phyloP scores from a whole-genome alignment of 2,888 invertebrate species.

The Pollenia labialis region DNA sequence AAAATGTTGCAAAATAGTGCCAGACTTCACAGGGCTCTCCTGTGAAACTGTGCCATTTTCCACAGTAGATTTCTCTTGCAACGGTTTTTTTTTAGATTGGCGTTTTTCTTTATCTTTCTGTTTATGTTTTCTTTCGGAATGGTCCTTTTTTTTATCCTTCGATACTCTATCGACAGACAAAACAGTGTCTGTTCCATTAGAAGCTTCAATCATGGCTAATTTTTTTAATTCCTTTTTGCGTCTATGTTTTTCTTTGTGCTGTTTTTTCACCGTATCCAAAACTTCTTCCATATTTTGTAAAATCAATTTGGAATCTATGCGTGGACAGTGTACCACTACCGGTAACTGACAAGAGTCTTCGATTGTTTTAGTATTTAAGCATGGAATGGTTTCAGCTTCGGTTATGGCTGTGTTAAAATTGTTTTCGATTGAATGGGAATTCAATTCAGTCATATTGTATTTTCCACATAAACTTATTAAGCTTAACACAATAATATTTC shows the following conservation, averaged over 20 bases:
- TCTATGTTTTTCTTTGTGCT: slow-evolving; percentile 82
- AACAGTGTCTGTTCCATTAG: slow-evolving; percentile 56
- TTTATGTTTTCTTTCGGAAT: slow-evolving; percentile 58
- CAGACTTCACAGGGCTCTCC: slow-evolving; percentile 57
- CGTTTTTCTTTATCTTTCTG: slow-evolving; percentile 64
- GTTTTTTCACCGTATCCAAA: slow-evolving; percentile 82
- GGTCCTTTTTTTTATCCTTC: slow-evolving; percentile 64
- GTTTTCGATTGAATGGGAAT: slow-evolving; percentile 65
- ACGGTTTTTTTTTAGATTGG: slow-evolving; percentile 73
- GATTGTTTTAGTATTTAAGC: background rate
- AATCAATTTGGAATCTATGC: slow-evolving; percentile 81
- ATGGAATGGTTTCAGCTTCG: slow-evolving; percentile 11
- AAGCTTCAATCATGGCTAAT: slow-evolving; percentile 77
- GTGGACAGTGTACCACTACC: slow-evolving; percentile 78
- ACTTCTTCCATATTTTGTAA: slow-evolving; percentile 84
- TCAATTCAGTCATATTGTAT: slow-evolving; percentile 70
- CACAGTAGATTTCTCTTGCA: slow-evolving; percentile 77
- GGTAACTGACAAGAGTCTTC: slow-evolving; percentile 54
- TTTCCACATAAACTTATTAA: slow-evolving; percentile 58
- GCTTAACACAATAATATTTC: slow-evolving; percentile 56
- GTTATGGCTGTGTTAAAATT: slow-evolving; percentile 37
- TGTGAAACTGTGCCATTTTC: slow-evolving; percentile 75
- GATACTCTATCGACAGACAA: slow-evolving; percentile 40
- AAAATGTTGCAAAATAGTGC: slow-evolving; percentile 77
- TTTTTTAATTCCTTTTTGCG: slow-evolving; percentile 81